Evolutionary conservation across 2,113 vertebrate genomes (phyloP).

Genomic region (Tyrannus savana): DNA sequence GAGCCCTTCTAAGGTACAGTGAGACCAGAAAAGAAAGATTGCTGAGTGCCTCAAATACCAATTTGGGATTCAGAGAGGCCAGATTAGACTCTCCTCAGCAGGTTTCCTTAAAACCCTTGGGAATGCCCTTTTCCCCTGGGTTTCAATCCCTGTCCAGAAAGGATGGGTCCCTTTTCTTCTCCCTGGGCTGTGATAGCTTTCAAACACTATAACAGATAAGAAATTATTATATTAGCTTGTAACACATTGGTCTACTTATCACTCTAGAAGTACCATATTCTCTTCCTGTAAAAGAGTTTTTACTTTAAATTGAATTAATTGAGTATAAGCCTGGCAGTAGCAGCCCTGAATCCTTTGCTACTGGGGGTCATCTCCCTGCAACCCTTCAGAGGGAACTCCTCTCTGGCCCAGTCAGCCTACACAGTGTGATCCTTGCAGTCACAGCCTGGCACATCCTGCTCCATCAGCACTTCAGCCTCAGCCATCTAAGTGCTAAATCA

Average conservation of each 20-base stretch:
- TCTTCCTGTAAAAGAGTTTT: background rate
- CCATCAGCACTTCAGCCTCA: background rate
- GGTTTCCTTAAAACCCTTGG: background rate
- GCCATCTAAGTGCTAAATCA: background rate
- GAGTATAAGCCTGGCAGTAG: background rate
- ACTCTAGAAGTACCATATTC: background rate
- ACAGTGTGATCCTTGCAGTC: background rate
- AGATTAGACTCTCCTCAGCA: background rate
- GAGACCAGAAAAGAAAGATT: background rate
- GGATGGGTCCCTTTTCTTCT: background rate
- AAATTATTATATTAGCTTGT: background rate
- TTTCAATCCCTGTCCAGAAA: background rate
- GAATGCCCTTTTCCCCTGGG: background rate
- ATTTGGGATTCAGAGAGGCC: background rate
- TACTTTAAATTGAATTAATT: background rate
- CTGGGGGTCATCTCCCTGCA: background rate
- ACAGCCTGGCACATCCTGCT: background rate
- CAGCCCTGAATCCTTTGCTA: background rate
- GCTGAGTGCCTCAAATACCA: background rate
- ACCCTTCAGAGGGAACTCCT: background rate
- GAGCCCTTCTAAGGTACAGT: background rate
- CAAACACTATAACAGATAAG: background rate
- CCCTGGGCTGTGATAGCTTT: background rate
- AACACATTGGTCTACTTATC: background rate
- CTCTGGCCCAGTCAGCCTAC: rapidly evolving